Base-by-base conservation (phyloP, 2,888 invertebrate species). In the Amphipoea oculea region DNA sequence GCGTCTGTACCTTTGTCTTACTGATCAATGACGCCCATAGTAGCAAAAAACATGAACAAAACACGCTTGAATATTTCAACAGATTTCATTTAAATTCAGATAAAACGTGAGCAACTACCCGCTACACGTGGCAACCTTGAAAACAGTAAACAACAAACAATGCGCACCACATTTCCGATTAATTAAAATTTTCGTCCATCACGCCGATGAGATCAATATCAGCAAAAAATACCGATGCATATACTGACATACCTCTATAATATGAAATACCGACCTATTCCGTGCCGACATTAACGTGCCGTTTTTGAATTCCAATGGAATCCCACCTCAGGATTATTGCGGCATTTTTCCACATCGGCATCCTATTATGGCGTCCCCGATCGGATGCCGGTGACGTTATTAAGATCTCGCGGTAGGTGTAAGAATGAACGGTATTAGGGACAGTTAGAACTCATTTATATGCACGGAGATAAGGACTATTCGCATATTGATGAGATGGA, bases 341-440 rank as follows among this genome's bases (percentile, higher is more conserved):
- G 94, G 92, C 94, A 95, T 96, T 94, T 95, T 95, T 94, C 92
- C 95, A 90, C 95, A 90, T 94, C 91, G 96, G 96, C 91, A 95
- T 94, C 88, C 96, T 91, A 96, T 96, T 96, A 96, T 96, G 91
- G 90, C 90, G 86, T 86, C 78, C 81, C 78, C 84, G 83, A 86
- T 84, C 85, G 89, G 84, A 91, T 92, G 90, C 92, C 92, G 80
- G 80, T 62, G 81, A 60, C 90, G 90, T 93, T 95, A 96, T 96
- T 95, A 92, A 94, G 94, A 91, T 81, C 83, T 80, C 79, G 65
- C 79, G 84, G 85, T 68, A 73, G 74, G 63, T 85, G 86, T 77
- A 81, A 83, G 89, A 89, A 87, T 88, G 89, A 80, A 48, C 71
- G 89, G 86, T 85, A 90, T 89, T 82, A 57, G 78, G 86, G 81